A percentile compares a stretch with the other conserved stretches of the same genome.
These are phyloP conservation scores for Leptogaster cylindrica DNA, from an alignment of 2,888 invertebrate genomes.

Conservation along the genomic window DNA sequence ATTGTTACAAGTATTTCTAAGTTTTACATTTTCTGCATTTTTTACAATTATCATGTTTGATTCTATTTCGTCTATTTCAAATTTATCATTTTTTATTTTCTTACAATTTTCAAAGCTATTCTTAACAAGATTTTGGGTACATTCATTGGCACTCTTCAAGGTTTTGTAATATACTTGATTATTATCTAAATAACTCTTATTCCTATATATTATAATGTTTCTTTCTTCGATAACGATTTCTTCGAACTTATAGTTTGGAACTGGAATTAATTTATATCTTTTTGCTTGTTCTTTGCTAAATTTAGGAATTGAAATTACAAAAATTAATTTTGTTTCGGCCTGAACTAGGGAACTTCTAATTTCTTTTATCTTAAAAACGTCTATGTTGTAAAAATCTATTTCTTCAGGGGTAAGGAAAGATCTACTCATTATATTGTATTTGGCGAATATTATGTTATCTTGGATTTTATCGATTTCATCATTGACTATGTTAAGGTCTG, in stretches of 20 bases:
- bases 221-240: neutral
- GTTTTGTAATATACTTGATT: neutral
- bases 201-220: neutral
- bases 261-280: neutral
- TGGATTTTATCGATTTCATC: conserved; percentile 6
- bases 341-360: conserved; percentile 4
- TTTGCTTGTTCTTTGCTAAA: neutral
- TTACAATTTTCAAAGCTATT: neutral
- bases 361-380: neutral
- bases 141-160: neutral
- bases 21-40: neutral
- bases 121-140: neutral
- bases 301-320: neutral
- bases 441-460: conserved; percentile 14
- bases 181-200: neutral
- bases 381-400: conserved; percentile 8
- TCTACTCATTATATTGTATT: neutral
- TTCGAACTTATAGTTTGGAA: neutral
- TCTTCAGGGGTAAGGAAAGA: conserved; percentile 2
- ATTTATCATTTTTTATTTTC: neutral
- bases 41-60: neutral
- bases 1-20: neutral
- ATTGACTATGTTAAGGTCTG: neutral
- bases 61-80: neutral
- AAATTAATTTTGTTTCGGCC: too few relatives aligned